Base-by-base conservation (phyloP, 1,140 invertebrate species). In the Bombus pascuorum region DNA sequence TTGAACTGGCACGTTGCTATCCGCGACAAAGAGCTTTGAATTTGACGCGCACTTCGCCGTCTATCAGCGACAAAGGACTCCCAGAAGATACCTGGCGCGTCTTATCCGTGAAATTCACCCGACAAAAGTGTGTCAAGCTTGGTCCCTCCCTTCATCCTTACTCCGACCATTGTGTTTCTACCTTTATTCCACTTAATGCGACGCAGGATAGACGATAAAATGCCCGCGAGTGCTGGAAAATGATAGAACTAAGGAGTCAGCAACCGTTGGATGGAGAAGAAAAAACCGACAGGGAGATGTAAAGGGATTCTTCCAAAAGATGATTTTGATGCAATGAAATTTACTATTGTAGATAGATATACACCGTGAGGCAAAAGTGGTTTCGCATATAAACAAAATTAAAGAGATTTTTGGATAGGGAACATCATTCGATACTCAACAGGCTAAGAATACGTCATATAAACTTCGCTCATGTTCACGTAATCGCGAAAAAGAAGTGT, bases 81-180 rank as follows among this genome's bases (percentile, higher is more conserved):
- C 57, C 42, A 32, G 44, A 70, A 76, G 81, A 83, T 78, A 83
- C 81, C 74, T 78, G 74, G 28, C 73, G 34, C 81, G 81, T 70
- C 81, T 83, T 83, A 83, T 77, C 65, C 81, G 62, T 22, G 74
- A 78, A 83, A 83, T 83, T 83, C 62, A 70, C 28, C 53, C 62
- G 73, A 39, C 72, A 75, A 83, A 83, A 83, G 74, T 78, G 44
- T 83, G 74, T 78, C 81, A 83, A 78, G 62, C 81, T 70, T 62
- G 73, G 66, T n/a, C 47, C 37, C 32, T 47, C 44, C 10, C 39
- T 47, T 47, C 71, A 34, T 62, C 37, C 83, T 47, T 81, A 53
- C 68, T n/a, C 8, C 32, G 44, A 22, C 68, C 78, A 85, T 85
- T 81, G 83, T 81, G 44, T 74, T 73, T 66, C 70, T 32, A 34